A percentile compares a stretch with the other conserved stretches of the same genome.
phyloP scores from a whole-genome alignment of 1,140 invertebrate genomes.

The Atta colombica region DNA sequence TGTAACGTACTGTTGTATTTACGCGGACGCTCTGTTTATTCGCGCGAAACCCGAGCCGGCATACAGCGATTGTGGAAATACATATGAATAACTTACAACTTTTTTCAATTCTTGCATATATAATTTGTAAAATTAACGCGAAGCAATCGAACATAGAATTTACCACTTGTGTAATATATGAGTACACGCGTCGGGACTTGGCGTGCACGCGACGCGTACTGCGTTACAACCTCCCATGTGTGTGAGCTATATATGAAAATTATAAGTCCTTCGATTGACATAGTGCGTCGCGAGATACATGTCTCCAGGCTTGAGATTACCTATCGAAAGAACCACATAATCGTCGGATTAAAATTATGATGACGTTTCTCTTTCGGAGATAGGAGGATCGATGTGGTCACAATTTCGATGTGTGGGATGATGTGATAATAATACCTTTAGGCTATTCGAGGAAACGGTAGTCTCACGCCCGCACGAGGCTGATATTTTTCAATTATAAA shows the following conservation, averaged over 20 bases:
- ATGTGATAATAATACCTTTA: slow-evolving; percentile 8
- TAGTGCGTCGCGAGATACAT: slow-evolving; percentile 37
- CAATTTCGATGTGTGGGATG: slow-evolving; percentile 42
- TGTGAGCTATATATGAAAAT: slow-evolving; percentile 24
- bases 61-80: not conserved
- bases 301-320: slow-evolving; percentile 50
- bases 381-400: slow-evolving; percentile 15
- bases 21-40: too few species aligned
- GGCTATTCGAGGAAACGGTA: slow-evolving; percentile 49
- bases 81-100: not conserved
- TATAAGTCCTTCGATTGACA: slow-evolving; percentile 24
- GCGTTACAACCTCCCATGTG: not conserved
- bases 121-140: slow-evolving; percentile 24
- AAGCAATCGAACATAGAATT: slow-evolving; percentile 1
- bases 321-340: slow-evolving; percentile 47
- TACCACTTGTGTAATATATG: slow-evolving; percentile 14
- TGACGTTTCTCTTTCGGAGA: slow-evolving; percentile 41
- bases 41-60: too few species aligned
- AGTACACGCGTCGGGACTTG: slow-evolving; percentile 11
- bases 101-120: not conserved
- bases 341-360: slow-evolving; percentile 62
- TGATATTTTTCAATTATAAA: slow-evolving; percentile 16
- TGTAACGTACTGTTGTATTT: too few species aligned
- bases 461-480: not conserved
- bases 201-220: slow-evolving; percentile 3